A percentile compares a stretch with the other conserved stretches of the same genome.
Conservation (phyloP, 2,113 vertebrate genomes). For the Micronisus gabar region DNA sequence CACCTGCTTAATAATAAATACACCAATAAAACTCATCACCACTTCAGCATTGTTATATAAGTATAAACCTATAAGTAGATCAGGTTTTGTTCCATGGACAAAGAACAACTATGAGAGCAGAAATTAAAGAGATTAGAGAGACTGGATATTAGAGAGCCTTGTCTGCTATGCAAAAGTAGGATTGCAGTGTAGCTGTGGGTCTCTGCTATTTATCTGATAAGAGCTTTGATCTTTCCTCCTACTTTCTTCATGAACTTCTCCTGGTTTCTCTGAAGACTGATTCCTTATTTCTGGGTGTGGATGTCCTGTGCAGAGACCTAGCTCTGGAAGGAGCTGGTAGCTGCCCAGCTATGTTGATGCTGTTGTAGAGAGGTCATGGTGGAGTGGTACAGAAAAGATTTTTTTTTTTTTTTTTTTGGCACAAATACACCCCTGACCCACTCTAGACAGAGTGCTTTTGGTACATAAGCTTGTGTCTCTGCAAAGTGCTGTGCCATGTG, state of each 20-base stretch:
- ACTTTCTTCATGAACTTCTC: neutral
- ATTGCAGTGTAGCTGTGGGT: neutral
- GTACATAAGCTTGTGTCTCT: neutral
- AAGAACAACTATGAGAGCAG: neutral
- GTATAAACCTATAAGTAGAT: neutral
- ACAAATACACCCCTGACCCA: neutral
- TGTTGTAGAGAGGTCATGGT: neutral
- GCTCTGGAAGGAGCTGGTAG: neutral
- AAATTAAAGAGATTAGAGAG: neutral
- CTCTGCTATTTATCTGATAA: neutral
- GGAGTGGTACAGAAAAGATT: neutral
- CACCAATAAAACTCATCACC: neutral
- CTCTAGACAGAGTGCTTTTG: neutral
- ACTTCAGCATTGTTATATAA: neutral
- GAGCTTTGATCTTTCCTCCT: neutral
- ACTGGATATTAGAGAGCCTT: neutral
- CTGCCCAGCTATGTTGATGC: neutral
- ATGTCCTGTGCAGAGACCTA: neutral
- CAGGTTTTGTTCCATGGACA: neutral
- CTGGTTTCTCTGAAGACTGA: neutral
- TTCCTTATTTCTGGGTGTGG: neutral
- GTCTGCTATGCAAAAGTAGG: neutral
- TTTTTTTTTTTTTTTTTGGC: neutral
- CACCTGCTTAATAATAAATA: slow-evolving; percentile 21
- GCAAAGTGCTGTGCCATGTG: neutral